These are phyloP conservation scores for Cephus sareptanus DNA, from an alignment of 2,888 invertebrate genomes.

Conservation along the genomic window DNA sequence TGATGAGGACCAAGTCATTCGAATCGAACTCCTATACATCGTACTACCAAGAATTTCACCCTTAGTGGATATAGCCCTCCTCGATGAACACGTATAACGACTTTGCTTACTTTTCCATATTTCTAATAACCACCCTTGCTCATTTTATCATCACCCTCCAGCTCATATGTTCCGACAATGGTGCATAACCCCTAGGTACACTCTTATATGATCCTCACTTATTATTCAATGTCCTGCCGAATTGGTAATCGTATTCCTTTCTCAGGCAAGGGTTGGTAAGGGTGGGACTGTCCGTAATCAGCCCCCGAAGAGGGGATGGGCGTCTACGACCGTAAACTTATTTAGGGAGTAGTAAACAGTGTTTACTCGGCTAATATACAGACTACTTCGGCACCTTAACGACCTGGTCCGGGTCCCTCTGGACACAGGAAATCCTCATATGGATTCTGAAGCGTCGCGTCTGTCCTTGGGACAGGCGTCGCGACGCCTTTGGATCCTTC, in stretches of 20 bases:
- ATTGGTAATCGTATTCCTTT: background rate
- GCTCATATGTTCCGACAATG: background rate
- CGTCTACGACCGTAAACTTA: conserved; percentile 42
- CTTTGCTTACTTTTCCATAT: background rate
- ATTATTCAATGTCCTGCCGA: background rate
- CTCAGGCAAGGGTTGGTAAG: background rate
- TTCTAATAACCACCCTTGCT: background rate
- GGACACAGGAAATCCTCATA: conserved; percentile 29
- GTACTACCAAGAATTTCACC: background rate
- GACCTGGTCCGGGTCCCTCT: conserved; percentile 27
- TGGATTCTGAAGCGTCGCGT: conserved; percentile 38
- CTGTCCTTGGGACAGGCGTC: background rate
- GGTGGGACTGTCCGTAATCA: background rate
- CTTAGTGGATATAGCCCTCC: background rate
- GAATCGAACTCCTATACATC: background rate
- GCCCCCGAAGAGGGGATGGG: background rate
- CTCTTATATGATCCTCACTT: background rate
- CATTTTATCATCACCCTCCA: background rate
- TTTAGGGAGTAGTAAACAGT: conserved; percentile 53
- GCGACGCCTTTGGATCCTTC: background rate
- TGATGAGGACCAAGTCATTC: conserved; percentile 1
- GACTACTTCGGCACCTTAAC: conserved; percentile 46
- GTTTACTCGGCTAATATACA: conserved; percentile 51
- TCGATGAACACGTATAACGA: background rate
- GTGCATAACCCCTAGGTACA: background rate